A percentile compares a stretch with the other conserved stretches of the same genome.
phyloP scores from a whole-genome alignment of 2,888 invertebrate species.

The Dasysyrphus tricinctus region DNA sequence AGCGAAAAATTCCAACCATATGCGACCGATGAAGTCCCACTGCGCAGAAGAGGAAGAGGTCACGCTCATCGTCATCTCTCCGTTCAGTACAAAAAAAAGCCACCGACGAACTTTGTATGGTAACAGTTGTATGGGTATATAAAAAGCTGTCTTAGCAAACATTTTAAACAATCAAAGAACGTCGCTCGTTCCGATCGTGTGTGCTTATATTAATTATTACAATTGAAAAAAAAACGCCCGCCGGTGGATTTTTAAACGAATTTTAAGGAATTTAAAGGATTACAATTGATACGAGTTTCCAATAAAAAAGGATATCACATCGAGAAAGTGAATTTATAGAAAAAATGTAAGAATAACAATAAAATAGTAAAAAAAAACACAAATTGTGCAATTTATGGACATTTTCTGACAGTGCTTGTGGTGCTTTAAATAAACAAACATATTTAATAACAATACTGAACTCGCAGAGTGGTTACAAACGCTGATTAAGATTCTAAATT shows the following conservation, averaged over 20 bases:
- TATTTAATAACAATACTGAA: neutral
- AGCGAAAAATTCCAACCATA: constrained; percentile 55
- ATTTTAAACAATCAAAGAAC: constrained; percentile 73
- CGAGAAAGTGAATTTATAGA: constrained; percentile 50
- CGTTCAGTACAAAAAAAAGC: constrained; percentile 54
- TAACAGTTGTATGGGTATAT: constrained; percentile 71
- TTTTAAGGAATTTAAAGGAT: constrained; percentile 28
- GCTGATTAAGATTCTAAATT: neutral
- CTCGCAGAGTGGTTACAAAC: neutral
- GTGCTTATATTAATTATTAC: constrained; percentile 45
- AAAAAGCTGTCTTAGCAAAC: constrained; percentile 74
- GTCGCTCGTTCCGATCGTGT: constrained; percentile 74
- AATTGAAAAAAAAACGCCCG: constrained; percentile 45
- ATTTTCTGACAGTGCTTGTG: constrained; percentile 33
- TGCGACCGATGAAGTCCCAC: constrained; percentile 35
- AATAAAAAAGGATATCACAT: constrained; percentile 41
- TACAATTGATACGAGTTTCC: constrained; percentile 34
- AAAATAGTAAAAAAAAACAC: constrained; percentile 3
- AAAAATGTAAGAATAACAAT: constrained; percentile 57
- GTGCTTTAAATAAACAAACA: constrained; percentile 9
- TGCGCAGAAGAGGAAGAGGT: constrained; percentile 68
- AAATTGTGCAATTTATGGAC: constrained; percentile 43
- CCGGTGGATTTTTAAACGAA: constrained; percentile 54
- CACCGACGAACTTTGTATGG: constrained; percentile 50
- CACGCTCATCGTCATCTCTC: constrained; percentile 71